Conservation (phyloP, 2,113 vertebrate species). For the Lagopus leucura region DNA sequence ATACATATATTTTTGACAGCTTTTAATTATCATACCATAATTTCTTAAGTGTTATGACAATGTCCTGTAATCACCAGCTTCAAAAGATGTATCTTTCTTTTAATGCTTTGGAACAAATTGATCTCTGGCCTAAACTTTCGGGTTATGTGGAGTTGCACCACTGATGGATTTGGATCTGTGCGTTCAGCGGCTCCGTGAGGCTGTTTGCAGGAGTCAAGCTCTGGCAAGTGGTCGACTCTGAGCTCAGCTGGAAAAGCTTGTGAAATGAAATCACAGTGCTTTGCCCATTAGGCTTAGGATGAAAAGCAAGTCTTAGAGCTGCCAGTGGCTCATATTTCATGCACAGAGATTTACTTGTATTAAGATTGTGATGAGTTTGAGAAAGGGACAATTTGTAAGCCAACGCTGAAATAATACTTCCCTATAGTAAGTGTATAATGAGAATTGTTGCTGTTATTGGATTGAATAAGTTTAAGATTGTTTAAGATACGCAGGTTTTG, state of each 20-base stretch:
- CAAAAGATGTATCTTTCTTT: background rate
- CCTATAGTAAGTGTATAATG: slow-evolving; percentile 58
- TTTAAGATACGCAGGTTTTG: slow-evolving; percentile 47
- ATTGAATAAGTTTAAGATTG: slow-evolving; percentile 21
- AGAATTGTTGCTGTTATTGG: slow-evolving; percentile 67
- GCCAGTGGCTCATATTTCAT: slow-evolving; percentile 71
- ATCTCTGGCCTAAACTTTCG: background rate
- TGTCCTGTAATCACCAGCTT: slow-evolving; percentile 3
- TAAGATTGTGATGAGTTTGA: slow-evolving; percentile 60
- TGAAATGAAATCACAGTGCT: slow-evolving; percentile 68
- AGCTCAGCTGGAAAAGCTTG: slow-evolving; percentile 66
- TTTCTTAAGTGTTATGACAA: slow-evolving; percentile 25
- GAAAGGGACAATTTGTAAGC: slow-evolving; percentile 58
- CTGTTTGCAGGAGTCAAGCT: slow-evolving; percentile 47
- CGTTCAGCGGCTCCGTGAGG: slow-evolving; percentile 44
- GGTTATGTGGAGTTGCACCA: slow-evolving; percentile 26
- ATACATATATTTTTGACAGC: background rate
- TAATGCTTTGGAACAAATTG: slow-evolving; percentile 26
- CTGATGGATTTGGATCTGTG: slow-evolving; percentile 31
- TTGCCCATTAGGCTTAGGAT: slow-evolving; percentile 64
- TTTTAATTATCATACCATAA: slow-evolving; percentile 27
- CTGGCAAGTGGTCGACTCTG: slow-evolving; percentile 56
- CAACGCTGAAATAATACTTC: slow-evolving; percentile 67
- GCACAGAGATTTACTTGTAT: slow-evolving; percentile 63
- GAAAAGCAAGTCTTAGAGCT: slow-evolving; percentile 62